Base-by-base conservation (phyloP, 2,113 vertebrate species). In the Nycticorax nycticorax region DNA sequence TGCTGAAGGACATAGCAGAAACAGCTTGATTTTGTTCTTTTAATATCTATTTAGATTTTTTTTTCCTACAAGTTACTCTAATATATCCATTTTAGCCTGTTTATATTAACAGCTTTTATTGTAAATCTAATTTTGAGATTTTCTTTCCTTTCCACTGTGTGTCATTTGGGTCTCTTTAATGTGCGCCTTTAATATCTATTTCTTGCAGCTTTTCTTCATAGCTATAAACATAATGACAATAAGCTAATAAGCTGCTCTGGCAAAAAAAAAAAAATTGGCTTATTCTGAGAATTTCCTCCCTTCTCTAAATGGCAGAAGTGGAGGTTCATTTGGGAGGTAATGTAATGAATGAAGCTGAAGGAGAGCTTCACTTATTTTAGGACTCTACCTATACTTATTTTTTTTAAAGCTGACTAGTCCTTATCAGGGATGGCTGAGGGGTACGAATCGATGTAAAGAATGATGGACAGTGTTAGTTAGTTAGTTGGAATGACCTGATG, bases 211-310 rank as follows among this genome's bases (percentile, higher is more conserved):
- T 81, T 96, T 87, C 77, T 94, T 95, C 59, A 28, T 95, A 78
- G 81, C 69, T 78, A 60, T 91, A 94, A 97, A 90, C 64, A 82
- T 96, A 95, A 92, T 87, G 79, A 69, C 79, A 88, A 85, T 71
- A 87, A 96, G 55, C 48, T 95, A 93, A 89, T 91, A 83, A 87
- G 86, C 59, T 66, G 76, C 69, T 92, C 59, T 93, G 50, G 50
- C 8, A 41, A 68, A 85, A 69, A 43, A 43, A 41, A 43, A 43
- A 43, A 84, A 52, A 10, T n/a, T 67, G 78, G 24, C 50, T 93
- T 93, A 50, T 77, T 89, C 53, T 75, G n/a, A 47, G 64, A 92
- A 75, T 88, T 73, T 89, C 30, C 89, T 73, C 30, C 20, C 3
- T 89, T 53, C 48, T 55, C 50, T 90, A 81, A 87, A 68, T 52